phyloP scores from a whole-genome alignment of 2,888 invertebrate species.

The Patella depressa region DNA sequence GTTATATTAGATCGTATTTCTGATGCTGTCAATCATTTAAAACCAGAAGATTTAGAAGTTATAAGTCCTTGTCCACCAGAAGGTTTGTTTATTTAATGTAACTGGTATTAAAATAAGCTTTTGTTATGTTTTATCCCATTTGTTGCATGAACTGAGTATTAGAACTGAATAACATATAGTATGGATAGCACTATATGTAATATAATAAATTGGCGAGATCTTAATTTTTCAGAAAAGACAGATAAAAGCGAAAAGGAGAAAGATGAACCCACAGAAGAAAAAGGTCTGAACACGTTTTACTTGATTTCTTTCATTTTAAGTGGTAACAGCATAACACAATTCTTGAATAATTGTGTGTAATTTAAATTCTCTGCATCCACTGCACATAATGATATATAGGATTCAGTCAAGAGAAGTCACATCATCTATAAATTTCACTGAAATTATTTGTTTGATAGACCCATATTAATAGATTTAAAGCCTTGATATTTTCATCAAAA shows the following conservation, averaged over 20 bases:
- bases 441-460: no score
- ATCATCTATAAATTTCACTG: no score
- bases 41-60: constrained; percentile 72
- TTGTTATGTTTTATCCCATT: neutral
- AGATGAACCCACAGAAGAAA: constrained; percentile 42
- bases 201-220: no score
- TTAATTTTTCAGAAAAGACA: constrained; percentile 40
- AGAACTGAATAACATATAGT: neutral
- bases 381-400: no score
- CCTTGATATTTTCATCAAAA: neutral
- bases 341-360: no score
- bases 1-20: constrained; percentile 83
- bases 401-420: no score
- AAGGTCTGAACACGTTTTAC: neutral
- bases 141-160: neutral
- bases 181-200: no score
- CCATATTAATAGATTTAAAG: no score
- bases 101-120: no score
- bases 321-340: no score
- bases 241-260: constrained; percentile 55
- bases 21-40: constrained; percentile 87
- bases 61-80: constrained; percentile 63
- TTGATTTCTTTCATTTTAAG: neutral
- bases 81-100: constrained; percentile 33
- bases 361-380: no score